Percentiles rank a stretch among this genome's conserved stretches.
Evolutionary conservation across 2,113 vertebrate species (phyloP).

Genomic region (Oncorhynchus kisutch): DNA sequence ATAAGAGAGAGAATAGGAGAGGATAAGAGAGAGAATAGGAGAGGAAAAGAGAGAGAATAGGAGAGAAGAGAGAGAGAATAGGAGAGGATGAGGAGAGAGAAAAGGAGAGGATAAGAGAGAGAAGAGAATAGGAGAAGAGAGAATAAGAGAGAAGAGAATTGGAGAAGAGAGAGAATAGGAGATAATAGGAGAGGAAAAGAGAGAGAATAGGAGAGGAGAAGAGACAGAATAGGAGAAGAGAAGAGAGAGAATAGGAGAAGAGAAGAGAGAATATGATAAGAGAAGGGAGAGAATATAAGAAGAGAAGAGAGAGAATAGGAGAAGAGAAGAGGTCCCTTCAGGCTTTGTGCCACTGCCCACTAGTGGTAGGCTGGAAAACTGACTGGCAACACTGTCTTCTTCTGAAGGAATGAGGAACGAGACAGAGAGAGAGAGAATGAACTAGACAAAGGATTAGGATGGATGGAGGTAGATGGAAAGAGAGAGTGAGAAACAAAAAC

Average conservation of each 20-base stretch:
- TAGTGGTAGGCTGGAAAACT: slow-evolving; percentile 73
- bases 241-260: too few species aligned
- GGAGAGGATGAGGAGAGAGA: accelerated
- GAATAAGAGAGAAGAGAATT: not conserved
- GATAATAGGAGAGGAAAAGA: too few species aligned
- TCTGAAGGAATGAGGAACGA: not conserved
- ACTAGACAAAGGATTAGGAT: not conserved
- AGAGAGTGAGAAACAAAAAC: not conserved
- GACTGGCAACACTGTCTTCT: slow-evolving; percentile 56
- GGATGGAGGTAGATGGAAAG: not conserved
- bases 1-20: too few species aligned
- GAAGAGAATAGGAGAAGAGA: slow-evolving; percentile 7
- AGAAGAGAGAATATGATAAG: too few species aligned
- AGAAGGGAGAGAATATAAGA: too few species aligned
- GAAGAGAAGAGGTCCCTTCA: not conserved
- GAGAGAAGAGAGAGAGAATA: not conserved
- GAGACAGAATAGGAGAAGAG: not conserved
- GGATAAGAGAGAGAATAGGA: not conserved
- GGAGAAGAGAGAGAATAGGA: not conserved
- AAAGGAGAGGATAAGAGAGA: too few species aligned
- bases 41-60: not conserved
- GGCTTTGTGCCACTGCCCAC: slow-evolving; percentile 79
- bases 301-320: not conserved
- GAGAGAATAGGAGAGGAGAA: too few species aligned
- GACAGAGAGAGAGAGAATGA: not conserved